Base-by-base conservation (phyloP, 1,140 invertebrate genomes). In the Rhysida immarginata region DNA sequence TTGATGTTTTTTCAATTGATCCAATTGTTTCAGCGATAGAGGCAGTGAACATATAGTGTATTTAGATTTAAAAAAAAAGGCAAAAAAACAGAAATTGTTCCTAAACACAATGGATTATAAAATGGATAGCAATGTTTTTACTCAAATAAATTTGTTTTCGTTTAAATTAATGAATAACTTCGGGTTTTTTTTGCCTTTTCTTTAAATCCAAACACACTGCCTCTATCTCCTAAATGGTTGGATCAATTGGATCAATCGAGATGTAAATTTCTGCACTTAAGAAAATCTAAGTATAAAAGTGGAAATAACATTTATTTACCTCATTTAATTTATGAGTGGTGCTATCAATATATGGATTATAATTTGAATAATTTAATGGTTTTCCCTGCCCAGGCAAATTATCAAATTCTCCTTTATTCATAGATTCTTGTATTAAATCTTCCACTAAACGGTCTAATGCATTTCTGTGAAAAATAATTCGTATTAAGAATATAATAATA, bases 281-380 rank as follows among this genome's bases (percentile, higher is more conserved):
- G 13, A 11, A 35, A 54, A 57, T 57, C 60, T 70, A 83, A 51
- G 5, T 11, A 58, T 27, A 27, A n/a, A 52, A 50, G 55, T 57
- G 61, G 71, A n/a, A n/a, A n/a, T n/a, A n/a, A n/a, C n/a, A n/a
- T n/a, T n/a, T n/a, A n/a, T n/a, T n/a, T n/a, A 83, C 81, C 75
- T 90, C 81, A 75, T 92, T 92, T 2, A 92, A 68, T 71, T 91
- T 92, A 66, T 91, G 84, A 1, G 87, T 92, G 11, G 83, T 81
- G 68, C 84, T 84, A 71, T 93, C 89, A 3, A 92, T 79, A 68
- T 88, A 85, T 2, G 87, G 87, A 74, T 89, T 91, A 57, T 71
- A 70, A 59, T 78, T 76, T 54, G 79, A 75, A 45, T 77, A 70
- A 53, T 75, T 73, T 1, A 93, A 69, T 1, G 88, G 89, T 68